Percentiles rank a stretch among this genome's conserved stretches.
These are phyloP conservation scores for Catharus bicknelli DNA, from an alignment of 2,113 vertebrate genomes.

Conservation along the genomic window DNA sequence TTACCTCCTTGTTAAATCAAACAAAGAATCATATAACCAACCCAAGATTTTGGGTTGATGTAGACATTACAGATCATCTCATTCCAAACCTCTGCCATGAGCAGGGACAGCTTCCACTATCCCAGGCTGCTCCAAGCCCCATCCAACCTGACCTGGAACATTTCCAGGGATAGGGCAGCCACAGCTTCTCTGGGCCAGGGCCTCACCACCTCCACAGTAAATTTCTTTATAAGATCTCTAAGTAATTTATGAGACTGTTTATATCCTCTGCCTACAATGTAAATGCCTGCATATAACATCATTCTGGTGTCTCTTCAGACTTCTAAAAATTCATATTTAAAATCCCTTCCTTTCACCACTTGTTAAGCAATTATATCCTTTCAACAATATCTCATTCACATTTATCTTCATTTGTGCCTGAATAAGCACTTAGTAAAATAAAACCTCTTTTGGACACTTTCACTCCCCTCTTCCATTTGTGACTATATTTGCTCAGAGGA, in stretches of 20 bases:
- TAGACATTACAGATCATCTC: not conserved
- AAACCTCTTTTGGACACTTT: not conserved
- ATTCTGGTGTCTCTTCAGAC: not conserved
- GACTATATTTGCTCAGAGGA: not conserved
- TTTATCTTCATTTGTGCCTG: not conserved
- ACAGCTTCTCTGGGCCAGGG: not conserved
- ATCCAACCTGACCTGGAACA: not conserved
- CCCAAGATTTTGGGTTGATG: not conserved
- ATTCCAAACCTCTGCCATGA: not conserved
- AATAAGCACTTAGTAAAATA: not conserved
- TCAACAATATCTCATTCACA: not conserved
- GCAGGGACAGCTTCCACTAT: accelerated
- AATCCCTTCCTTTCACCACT: not conserved
- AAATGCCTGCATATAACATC: not conserved
- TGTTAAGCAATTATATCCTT: not conserved
- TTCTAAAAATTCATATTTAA: not conserved
- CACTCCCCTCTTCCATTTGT: not conserved
- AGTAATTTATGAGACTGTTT: not conserved
- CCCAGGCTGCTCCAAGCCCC: not conserved
- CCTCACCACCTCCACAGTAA: not conserved
- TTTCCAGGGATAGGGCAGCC: not conserved
- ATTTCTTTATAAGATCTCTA: not conserved
- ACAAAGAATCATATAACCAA: not conserved
- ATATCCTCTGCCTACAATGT: not conserved
- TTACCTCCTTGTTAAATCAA: not conserved